Percentiles rank a stretch among this genome's conserved stretches.
Conservation (phyloP, 2,113 vertebrate species). For the Crotalus horridus region DNA sequence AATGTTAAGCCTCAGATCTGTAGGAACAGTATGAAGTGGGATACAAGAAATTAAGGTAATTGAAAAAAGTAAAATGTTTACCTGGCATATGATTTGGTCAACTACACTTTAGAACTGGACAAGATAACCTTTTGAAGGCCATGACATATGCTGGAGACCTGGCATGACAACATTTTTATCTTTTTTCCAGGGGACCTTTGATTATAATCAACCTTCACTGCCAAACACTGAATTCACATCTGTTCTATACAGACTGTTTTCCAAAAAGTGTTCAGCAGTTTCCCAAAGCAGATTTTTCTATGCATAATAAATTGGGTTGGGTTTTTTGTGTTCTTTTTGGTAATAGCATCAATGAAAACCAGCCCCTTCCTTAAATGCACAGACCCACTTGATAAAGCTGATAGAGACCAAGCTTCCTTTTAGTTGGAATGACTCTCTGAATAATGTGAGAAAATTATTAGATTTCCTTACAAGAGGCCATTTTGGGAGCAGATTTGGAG, state of each 20-base stretch:
- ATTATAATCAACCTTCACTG: constrained; percentile 18
- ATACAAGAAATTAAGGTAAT: not conserved
- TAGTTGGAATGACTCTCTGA: not conserved
- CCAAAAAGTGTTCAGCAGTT: not conserved
- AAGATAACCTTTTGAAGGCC: constrained; percentile 31
- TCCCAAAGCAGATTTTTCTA: not conserved
- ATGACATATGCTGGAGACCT: constrained; percentile 34
- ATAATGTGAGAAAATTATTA: not conserved
- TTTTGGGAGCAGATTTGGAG: not conserved
- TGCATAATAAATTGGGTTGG: not conserved
- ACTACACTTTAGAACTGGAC: not conserved
- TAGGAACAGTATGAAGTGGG: not conserved
- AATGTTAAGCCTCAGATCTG: not conserved
- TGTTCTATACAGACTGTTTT: not conserved
- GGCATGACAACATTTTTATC: constrained; percentile 29
- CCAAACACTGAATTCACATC: not conserved
- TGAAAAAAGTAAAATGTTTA: constrained; percentile 43
- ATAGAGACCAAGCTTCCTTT: not conserved
- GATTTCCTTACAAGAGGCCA: not conserved
- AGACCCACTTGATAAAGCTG: not conserved
- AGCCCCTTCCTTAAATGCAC: not conserved
- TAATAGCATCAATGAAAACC: not conserved
- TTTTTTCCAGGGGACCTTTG: constrained; percentile 35
- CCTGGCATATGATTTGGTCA: constrained; percentile 15
- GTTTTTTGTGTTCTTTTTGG: not conserved